Conservation (phyloP, 1,140 invertebrate species). For the Heliconius nattereri region DNA sequence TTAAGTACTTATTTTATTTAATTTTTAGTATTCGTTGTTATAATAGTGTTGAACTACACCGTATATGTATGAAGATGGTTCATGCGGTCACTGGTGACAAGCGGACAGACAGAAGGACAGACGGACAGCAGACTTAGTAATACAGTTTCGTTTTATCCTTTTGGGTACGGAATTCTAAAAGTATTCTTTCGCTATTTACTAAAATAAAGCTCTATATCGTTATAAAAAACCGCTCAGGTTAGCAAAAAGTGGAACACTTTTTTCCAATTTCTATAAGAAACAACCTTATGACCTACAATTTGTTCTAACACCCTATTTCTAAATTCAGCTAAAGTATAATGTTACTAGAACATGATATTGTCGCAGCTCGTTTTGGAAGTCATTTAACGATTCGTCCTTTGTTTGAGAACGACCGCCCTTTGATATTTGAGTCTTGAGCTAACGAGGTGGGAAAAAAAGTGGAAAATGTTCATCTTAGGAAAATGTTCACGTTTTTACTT, state of each 20-base stretch:
- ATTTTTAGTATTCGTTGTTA: no score
- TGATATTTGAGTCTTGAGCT: constrained; percentile 12
- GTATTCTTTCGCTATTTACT: no score
- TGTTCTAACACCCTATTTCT: constrained; percentile 7
- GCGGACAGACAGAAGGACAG: no score
- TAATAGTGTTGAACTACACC: no score
- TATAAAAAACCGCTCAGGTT: not conserved
- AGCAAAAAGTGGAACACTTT: not conserved
- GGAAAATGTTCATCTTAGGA: not conserved
- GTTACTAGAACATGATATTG: not conserved
- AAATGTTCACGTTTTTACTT: not conserved
- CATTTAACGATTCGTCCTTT: constrained; percentile 10
- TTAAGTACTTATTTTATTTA: no score
- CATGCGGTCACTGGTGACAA: no score
- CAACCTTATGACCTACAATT: not conserved
- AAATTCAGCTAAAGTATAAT: constrained; percentile 3
- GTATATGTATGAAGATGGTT: no score
- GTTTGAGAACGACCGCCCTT: constrained; percentile 5
- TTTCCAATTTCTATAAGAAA: not conserved
- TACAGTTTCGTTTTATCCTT: no score
- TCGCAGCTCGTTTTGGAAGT: not conserved
- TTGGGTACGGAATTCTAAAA: no score
- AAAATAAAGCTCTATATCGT: no score
- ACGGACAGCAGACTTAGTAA: no score
- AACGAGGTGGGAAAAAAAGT: not conserved